phyloP scores from a whole-genome alignment of 2,888 invertebrate genomes.

The Apamea sordens region DNA sequence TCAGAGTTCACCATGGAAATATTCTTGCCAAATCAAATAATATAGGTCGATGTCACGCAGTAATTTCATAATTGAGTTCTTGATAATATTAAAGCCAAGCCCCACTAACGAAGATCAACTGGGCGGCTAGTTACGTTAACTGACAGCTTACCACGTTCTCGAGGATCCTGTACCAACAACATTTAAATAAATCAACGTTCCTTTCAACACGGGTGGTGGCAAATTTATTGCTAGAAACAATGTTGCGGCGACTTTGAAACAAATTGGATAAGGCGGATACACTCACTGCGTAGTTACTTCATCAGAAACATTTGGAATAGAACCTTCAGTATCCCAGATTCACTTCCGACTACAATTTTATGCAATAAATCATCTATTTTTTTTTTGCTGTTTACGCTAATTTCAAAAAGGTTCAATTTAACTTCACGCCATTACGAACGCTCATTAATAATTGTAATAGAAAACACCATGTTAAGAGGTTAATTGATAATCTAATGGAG shows the following conservation, averaged over 20 bases:
- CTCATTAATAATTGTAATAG: slow-evolving; percentile 65
- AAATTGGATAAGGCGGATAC: slow-evolving; percentile 59
- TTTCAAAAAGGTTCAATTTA: slow-evolving; percentile 38
- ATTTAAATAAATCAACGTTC: slow-evolving; percentile 64
- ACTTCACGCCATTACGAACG: slow-evolving; percentile 48
- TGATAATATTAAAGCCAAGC: slow-evolving; percentile 17
- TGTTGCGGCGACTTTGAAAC: slow-evolving; percentile 61
- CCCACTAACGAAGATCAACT: slow-evolving; percentile 35
- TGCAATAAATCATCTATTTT: background rate
- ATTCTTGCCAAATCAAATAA: background rate
- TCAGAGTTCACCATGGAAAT: background rate
- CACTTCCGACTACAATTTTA: slow-evolving; percentile 10
- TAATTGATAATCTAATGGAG: slow-evolving; percentile 74
- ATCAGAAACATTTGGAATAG: slow-evolving; percentile 37
- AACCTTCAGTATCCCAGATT: slow-evolving; percentile 24
- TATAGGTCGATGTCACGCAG: background rate
- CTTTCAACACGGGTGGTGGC: slow-evolving; percentile 61
- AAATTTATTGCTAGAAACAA: slow-evolving; percentile 67
- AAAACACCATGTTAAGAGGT: slow-evolving; percentile 64
- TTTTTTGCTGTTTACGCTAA: slow-evolving; percentile 38
- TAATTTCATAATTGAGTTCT: slow-evolving; percentile 9
- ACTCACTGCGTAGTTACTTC: slow-evolving; percentile 36
- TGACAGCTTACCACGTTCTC: slow-evolving; percentile 53
- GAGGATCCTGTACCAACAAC: slow-evolving; percentile 50
- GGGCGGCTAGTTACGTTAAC: slow-evolving; percentile 40